Evolutionary conservation across 2,113 vertebrate genomes (phyloP).

Genomic region (Megaleporinus macrocephalus): DNA sequence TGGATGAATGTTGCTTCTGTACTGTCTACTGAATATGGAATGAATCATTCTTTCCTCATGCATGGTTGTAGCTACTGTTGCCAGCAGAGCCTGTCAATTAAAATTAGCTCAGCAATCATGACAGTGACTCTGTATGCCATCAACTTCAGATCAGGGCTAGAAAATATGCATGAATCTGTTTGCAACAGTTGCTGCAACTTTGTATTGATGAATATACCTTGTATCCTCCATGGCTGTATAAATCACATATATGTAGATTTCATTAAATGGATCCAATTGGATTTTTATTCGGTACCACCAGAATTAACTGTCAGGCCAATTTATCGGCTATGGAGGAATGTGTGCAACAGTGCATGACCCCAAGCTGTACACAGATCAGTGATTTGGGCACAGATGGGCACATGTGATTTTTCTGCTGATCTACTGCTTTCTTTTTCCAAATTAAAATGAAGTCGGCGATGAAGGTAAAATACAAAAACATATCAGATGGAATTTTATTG

Average conservation of each 20-base stretch:
- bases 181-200: conserved; percentile 59
- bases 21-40: neutral
- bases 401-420: conserved; percentile 70
- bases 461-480: conserved; percentile 42
- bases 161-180: conserved; percentile 46
- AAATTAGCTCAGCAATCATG: neutral
- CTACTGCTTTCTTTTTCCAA: conserved; percentile 73
- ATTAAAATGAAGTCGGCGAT: conserved; percentile 50
- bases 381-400: conserved; percentile 69
- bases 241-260: neutral
- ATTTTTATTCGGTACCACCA: neutral
- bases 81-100: conserved; percentile 45
- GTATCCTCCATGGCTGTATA: conserved; percentile 57
- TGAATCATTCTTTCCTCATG: neutral
- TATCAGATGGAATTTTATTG: conserved; percentile 6
- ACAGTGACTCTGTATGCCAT: neutral
- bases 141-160: neutral
- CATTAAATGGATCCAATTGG: neutral
- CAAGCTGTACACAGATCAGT: conserved; percentile 66
- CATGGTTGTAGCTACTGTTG: conserved; percentile 55
- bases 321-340: conserved; percentile 59
- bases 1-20: neutral
- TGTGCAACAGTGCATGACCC: conserved; percentile 69
- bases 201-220: conserved; percentile 59
- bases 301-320: neutral